A percentile compares a stretch with the other conserved stretches of the same genome.
Conservation (phyloP, 2,888 invertebrate genomes). For the Sphaeridia pumilis region DNA sequence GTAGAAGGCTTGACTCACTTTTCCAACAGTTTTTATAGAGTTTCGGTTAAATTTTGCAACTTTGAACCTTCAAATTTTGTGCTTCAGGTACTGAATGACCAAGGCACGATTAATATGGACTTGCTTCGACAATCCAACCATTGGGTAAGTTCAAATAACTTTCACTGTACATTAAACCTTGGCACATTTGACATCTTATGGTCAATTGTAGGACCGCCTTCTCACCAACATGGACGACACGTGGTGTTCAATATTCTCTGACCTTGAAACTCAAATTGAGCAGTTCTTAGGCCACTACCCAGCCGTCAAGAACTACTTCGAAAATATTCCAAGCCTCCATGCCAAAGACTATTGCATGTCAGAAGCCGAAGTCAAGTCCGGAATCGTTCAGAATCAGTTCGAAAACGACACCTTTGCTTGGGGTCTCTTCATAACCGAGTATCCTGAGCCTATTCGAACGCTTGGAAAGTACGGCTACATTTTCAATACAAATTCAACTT, state of each 20-base stretch:
- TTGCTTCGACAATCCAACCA: background rate
- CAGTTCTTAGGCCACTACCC: background rate
- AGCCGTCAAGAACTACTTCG: background rate
- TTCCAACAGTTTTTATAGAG: too few relatives aligned
- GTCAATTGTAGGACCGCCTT: too few relatives aligned
- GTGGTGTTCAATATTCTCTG: too few relatives aligned
- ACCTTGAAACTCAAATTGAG: too few relatives aligned
- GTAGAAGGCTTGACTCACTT: too few relatives aligned
- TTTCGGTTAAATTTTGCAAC: too few relatives aligned
- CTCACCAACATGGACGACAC: too few relatives aligned
- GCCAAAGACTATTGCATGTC: background rate
- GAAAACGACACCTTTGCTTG: background rate
- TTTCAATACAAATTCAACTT: background rate
- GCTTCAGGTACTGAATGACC: background rate
- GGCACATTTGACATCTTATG: too few relatives aligned
- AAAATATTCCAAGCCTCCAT: background rate
- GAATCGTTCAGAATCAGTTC: background rate
- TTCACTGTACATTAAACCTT: too few relatives aligned
- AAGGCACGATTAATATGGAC: background rate
- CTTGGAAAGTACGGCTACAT: background rate
- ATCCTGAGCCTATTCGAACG: background rate
- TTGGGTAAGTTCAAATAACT: background rate
- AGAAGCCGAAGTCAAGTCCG: background rate
- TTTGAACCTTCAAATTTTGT: background rate
- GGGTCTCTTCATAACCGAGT: background rate